Conservation (phyloP, 2,113 vertebrate genomes). For the Tonatia bakeri region DNA sequence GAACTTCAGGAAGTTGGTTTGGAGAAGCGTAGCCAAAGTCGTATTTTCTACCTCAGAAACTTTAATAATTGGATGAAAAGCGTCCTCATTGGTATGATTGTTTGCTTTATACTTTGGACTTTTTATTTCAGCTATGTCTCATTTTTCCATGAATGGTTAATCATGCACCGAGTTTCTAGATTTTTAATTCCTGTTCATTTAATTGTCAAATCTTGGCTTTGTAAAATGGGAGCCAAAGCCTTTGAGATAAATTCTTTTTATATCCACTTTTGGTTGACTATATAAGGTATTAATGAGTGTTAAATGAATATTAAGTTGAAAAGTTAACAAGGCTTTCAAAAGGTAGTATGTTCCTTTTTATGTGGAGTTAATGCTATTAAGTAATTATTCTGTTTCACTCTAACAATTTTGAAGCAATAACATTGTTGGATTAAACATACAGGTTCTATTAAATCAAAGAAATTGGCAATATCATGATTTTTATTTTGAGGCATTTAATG, state of each 20-base stretch:
- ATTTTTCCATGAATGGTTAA: neutral
- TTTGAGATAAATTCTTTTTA: neutral
- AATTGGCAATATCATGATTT: neutral
- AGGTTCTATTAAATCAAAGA: neutral
- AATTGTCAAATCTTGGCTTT: neutral
- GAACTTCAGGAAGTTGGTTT: slow-evolving; percentile 92
- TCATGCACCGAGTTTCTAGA: neutral
- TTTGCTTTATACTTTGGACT: neutral
- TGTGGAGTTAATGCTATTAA: neutral
- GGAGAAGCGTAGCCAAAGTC: slow-evolving; percentile 89
- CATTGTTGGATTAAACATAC: neutral
- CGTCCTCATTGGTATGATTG: slow-evolving; percentile 90
- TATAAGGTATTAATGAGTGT: neutral
- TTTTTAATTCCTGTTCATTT: slow-evolving; percentile 25
- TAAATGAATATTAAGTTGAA: neutral
- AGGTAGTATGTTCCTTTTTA: neutral
- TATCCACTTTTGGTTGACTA: neutral
- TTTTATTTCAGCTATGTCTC: neutral
- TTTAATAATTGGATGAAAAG: slow-evolving; percentile 99
- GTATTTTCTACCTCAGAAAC: slow-evolving; percentile 96
- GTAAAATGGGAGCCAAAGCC: neutral
- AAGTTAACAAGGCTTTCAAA: neutral
- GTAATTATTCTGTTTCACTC: neutral
- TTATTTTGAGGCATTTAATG: neutral
- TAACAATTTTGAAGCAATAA: neutral